phyloP scores from a whole-genome alignment of 2,888 invertebrate species.

The Macrophya annulata region DNA sequence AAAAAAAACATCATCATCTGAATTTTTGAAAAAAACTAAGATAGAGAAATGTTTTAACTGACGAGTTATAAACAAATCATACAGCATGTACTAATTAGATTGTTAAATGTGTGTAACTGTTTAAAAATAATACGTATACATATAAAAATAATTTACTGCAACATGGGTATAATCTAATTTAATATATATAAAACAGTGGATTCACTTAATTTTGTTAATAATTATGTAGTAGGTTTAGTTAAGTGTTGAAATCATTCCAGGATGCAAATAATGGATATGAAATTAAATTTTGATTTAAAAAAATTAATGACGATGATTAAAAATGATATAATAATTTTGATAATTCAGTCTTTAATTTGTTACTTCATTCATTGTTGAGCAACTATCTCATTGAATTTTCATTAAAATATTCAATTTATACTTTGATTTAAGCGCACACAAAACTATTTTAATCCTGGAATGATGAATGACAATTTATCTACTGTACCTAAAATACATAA shows the following conservation, averaged over 20 bases:
- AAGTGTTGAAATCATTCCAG: constrained; percentile 52
- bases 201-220: constrained; percentile 20
- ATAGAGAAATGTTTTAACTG: background rate
- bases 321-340: constrained; percentile 51
- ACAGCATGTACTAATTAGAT: background rate
- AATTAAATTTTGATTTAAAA: constrained; percentile 41
- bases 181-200: constrained; percentile 38
- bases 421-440: constrained; percentile 44
- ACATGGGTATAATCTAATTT: constrained; percentile 28
- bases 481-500: constrained; percentile 31
- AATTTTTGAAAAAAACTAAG: constrained; percentile 1
- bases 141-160: constrained; percentile 44
- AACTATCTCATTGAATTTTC: constrained; percentile 41
- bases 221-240: constrained; percentile 18
- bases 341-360: constrained; percentile 55
- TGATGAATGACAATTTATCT: constrained; percentile 36
- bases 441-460: constrained; percentile 46
- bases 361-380: constrained; percentile 42
- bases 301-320: constrained; percentile 10
- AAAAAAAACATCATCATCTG: constrained; percentile 36
- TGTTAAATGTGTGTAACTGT: constrained; percentile 24
- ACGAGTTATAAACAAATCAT: constrained; percentile 3
- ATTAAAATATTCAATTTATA: constrained; percentile 43
- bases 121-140: constrained; percentile 33
- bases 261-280: constrained; percentile 46